Conservation (phyloP, 2,888 invertebrate species). For the Cephalotes varians region DNA sequence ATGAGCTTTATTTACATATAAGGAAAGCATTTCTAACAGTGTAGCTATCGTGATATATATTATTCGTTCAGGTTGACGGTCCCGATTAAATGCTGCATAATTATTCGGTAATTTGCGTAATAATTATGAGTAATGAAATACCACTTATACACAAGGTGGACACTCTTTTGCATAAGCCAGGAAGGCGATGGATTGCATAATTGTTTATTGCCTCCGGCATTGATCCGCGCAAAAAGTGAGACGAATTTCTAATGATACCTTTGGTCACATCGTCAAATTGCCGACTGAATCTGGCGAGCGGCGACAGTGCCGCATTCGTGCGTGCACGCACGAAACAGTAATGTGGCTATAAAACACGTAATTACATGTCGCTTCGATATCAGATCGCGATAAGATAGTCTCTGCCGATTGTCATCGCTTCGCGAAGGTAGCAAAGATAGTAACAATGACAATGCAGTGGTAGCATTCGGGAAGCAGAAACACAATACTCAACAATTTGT, state of each 20-base stretch:
- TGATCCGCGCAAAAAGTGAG: slow-evolving; percentile 60
- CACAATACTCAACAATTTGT: slow-evolving; percentile 28
- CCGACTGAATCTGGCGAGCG: slow-evolving; percentile 26
- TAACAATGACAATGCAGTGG: neutral
- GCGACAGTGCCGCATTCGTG: neutral
- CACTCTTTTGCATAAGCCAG: slow-evolving; percentile 60
- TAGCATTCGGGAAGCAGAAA: slow-evolving; percentile 35
- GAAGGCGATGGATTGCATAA: slow-evolving; percentile 51
- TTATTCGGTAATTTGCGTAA: slow-evolving; percentile 62
- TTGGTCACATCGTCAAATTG: slow-evolving; percentile 18
- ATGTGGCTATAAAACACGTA: slow-evolving; percentile 60
- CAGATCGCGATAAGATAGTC: slow-evolving; percentile 72
- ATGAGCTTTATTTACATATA: too few relatives aligned
- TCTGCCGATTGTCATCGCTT: slow-evolving; percentile 69
- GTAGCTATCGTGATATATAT: neutral
- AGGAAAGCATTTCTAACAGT: too few relatives aligned
- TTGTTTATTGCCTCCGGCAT: slow-evolving; percentile 48
- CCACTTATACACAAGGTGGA: slow-evolving; percentile 11
- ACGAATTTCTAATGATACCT: slow-evolving; percentile 69
- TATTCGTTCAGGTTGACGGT: slow-evolving; percentile 19
- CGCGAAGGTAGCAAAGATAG: slow-evolving; percentile 48
- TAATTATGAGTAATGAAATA: slow-evolving; percentile 65
- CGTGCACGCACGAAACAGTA: slow-evolving; percentile 38
- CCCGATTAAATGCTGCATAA: slow-evolving; percentile 19
- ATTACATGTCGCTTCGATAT: slow-evolving; percentile 63